Evolutionary conservation across 2,113 vertebrate genomes (phyloP).

Genomic region (Cavia porcellus): DNA sequence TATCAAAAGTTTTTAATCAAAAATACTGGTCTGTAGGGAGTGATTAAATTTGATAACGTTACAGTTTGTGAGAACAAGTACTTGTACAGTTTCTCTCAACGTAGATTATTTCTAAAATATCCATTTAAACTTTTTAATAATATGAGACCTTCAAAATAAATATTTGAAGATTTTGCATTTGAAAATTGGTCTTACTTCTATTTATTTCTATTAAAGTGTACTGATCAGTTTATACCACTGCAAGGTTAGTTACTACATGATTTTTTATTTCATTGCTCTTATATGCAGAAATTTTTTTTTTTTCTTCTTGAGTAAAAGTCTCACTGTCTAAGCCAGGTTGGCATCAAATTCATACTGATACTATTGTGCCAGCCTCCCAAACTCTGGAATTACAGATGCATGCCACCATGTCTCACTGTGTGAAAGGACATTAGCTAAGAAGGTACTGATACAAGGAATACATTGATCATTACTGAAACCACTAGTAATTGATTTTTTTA

Average conservation of each 20-base stretch:
- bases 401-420: neutral
- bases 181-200: neutral
- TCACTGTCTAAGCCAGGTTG: too few species aligned
- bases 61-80: neutral
- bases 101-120: neutral
- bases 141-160: neutral
- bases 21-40: neutral
- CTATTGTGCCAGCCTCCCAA: too few species aligned
- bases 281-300: neutral
- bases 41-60: neutral
- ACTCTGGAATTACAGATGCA: too few species aligned
- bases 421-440: neutral
- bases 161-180: neutral
- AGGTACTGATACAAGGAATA: neutral
- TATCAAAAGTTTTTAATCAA: neutral
- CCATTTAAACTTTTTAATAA: neutral
- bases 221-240: neutral
- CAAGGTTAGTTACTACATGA: neutral
- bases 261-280: conserved; percentile 10
- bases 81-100: neutral
- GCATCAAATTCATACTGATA: too few species aligned
- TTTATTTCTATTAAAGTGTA: neutral
- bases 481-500: conserved; percentile 1
- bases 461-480: neutral
- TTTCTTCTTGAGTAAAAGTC: too few species aligned